Conservation (phyloP, 2,113 vertebrate genomes). For the Perca fluviatilis region DNA sequence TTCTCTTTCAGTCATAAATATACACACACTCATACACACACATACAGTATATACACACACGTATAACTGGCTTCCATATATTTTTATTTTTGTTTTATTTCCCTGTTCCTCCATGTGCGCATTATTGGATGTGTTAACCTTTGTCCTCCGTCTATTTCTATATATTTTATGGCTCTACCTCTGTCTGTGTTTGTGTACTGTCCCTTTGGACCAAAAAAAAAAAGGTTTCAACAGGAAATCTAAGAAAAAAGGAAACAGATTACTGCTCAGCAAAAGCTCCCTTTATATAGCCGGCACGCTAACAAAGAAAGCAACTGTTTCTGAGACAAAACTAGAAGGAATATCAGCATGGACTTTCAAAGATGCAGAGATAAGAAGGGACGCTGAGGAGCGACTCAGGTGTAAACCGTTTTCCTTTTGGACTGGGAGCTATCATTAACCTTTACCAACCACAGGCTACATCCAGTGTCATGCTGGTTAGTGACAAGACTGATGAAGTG, state of each 20-base stretch:
- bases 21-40: not conserved
- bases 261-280: not conserved
- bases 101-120: not conserved
- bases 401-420: not conserved
- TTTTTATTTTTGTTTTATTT: not conserved
- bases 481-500: not conserved
- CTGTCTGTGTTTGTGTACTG: not conserved
- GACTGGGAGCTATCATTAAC: slow-evolving; percentile 17
- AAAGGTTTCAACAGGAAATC: not conserved
- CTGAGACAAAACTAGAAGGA: slow-evolving; percentile 22
- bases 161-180: not conserved
- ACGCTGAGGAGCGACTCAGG: not conserved
- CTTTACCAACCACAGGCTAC: not conserved
- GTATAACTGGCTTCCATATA: not conserved
- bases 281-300: too few relatives aligned
- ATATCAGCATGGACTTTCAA: slow-evolving; percentile 4
- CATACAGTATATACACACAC: not conserved
- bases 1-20: not conserved
- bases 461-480: not conserved
- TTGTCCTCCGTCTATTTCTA: not conserved
- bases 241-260: not conserved
- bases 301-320: not conserved
- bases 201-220: not conserved
- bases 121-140: not conserved
- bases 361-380: slow-evolving; percentile 3